These are phyloP conservation scores for Esox lucius DNA, from an alignment of 2,797 vertebrate genomes.

Conservation along the genomic window DNA sequence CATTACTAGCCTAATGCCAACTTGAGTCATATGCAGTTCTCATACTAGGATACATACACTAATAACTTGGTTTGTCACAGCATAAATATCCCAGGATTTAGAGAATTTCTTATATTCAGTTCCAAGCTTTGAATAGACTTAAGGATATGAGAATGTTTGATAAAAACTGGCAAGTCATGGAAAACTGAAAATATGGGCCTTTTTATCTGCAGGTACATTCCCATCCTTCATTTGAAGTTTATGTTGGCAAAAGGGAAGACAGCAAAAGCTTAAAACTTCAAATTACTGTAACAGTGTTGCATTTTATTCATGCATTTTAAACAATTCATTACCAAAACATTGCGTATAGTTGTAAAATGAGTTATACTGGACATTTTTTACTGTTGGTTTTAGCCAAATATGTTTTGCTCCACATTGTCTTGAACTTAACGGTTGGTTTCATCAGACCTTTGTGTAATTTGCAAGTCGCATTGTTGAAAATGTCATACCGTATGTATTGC, in stretches of 20 bases:
- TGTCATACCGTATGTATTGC: conserved; percentile 42
- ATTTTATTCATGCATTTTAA: background rate
- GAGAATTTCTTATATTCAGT: conserved; percentile 29
- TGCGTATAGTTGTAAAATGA: background rate
- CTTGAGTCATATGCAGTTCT: conserved; percentile 34
- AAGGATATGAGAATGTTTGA: conserved; percentile 6
- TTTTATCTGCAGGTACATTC: background rate
- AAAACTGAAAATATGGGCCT: background rate
- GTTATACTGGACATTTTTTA: background rate
- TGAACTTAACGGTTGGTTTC: conserved; percentile 7
- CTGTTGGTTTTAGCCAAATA: background rate
- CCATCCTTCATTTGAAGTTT: background rate
- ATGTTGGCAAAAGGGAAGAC: background rate
- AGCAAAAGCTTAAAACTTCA: background rate
- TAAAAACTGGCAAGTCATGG: background rate
- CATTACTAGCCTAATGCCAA: conserved; percentile 52
- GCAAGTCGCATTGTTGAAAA: conserved; percentile 43
- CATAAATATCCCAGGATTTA: conserved; percentile 28
- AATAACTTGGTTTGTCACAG: conserved; percentile 26
- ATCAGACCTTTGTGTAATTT: conserved; percentile 36
- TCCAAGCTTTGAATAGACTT: conserved; percentile 19
- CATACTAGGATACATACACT: conserved; percentile 3
- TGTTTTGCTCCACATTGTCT: background rate
- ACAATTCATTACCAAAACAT: background rate
- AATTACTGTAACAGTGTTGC: background rate